Evolutionary conservation across 2,113 vertebrate species (phyloP).

Genomic region (Phyllostomus hastatus): DNA sequence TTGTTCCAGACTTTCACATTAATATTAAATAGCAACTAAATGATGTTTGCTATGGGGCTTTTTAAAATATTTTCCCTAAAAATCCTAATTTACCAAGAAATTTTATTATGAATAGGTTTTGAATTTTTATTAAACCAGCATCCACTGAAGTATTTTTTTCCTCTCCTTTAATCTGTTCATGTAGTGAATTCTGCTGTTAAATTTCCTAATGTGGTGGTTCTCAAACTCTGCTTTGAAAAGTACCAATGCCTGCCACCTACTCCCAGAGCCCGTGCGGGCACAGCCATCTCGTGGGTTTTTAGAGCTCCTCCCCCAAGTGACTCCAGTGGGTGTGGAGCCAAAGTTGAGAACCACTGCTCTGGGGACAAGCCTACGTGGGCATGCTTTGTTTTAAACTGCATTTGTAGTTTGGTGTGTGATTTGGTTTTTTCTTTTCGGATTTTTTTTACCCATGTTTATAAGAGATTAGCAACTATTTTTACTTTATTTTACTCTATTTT

Average conservation of each 20-base stretch:
- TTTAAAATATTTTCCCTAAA: neutral
- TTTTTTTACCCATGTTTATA: neutral
- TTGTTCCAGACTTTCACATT: neutral
- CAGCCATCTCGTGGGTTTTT: neutral
- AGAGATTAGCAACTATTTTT: neutral
- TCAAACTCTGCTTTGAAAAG: neutral
- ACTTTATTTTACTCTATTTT: no score
- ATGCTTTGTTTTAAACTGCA: neutral
- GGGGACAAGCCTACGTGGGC: neutral
- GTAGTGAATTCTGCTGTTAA: neutral
- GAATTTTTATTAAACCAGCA: neutral
- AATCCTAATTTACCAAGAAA: neutral
- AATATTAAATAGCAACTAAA: neutral
- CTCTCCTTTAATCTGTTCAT: neutral
- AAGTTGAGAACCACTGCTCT: neutral
- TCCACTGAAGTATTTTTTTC: neutral
- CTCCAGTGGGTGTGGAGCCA: fast-evolving
- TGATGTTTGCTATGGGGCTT: neutral
- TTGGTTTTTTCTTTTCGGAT: neutral
- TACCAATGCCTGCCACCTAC: neutral
- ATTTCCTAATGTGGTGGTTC: neutral
- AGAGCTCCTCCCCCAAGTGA: neutral
- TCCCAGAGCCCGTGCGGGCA: neutral
- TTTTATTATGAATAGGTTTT: slow-evolving; percentile 37
- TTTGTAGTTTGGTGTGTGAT: neutral